Evolutionary conservation across 2,113 vertebrate genomes (phyloP), one percentile per base, ranked within the genome.

Genomic region (Pagrus major): DNA sequence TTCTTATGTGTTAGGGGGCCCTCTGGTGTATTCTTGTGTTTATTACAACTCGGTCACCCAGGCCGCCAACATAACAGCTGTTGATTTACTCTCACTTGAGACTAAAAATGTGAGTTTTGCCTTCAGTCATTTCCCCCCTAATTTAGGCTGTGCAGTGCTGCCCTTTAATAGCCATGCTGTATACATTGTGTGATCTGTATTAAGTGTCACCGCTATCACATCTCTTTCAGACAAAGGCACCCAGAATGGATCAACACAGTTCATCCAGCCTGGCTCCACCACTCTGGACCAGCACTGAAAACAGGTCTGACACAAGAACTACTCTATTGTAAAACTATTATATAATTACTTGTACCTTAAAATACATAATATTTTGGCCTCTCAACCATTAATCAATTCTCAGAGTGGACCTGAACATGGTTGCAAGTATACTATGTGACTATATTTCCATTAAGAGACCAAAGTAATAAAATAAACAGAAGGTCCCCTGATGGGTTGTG

Each of bases 21-120:
- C 20, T 65, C 75, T 85, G 61, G 63, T 85, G 79, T 6, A n/a
- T 29, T 42, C 4, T 69, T 76, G 6, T 59, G 49, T 18, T 49
- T 1, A 73, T 69, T 67, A 76, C 79, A 77, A 3, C 15, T 5
- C 37, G 20, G 29, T 67, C 20, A 51, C 6, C 1, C 6, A 25
- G 29, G 14, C 21, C 29, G n/a, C 12, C 4, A n/a, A 35, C 33
- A 42, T 27, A 56, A 39, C 6, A 33, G 23, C 18, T n/a, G 42
- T 37, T 71, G 0, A 47, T 39, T 60, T 65, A 18, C 37, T 49
- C 12, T 25, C 9, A 54, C 54, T 54, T 63, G 27, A 64, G 9
- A 25, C 11, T 21, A 31, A 16, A 42, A n/a, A 54, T 75, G 6
- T 46, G 21, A 6, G 8, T 29, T 4, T 27, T 58, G 2, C n/a